Base-by-base conservation (phyloP, 2,797 vertebrate species). In the Macrochelys suwanniensis region DNA sequence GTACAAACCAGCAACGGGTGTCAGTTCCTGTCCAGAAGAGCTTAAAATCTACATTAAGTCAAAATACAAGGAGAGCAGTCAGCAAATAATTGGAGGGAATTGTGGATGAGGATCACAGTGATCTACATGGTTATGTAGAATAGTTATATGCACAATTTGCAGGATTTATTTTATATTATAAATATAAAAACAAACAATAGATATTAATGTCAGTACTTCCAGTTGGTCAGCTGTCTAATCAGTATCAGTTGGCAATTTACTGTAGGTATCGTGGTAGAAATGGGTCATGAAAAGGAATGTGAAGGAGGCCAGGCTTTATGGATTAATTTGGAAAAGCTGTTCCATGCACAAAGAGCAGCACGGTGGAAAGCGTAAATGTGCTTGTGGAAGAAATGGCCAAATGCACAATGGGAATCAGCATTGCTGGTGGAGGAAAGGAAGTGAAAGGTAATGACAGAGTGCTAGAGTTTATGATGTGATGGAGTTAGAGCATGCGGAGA, bases 291-390 rank as follows among this genome's bases (percentile, higher is more conserved):
- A 49, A 12, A 49, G 49, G 49, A 49, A 49, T 49, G 49, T 11
- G 49, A 49, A 49, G 11, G 49, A 85, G 8, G 82, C 21, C 5
- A 68, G 50, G n/a, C 12, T 77, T 77, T 68, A 47, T 42, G 3
- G 3, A 68, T 74, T 4, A 8, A 33, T 37, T 7, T 2, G 3
- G 26, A 17, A 6, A n/a, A 0, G 1, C 37, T 37, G 11, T 92
- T 88, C 85, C 53, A 57, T 77, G 16, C n/a, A 74, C 3, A 16
- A 74, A 45, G 47, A 86, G 61, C 57, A 56, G 80, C 33, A 7
- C 56, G 54, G 21, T 11, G 82, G 71, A 50, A 53, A 56, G 21
- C 8, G 82, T 77, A 50, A 53, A 56, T 37, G 42, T 28, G 2
- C 7, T 61, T 53, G 1, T 11, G 42, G 85, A 74, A 71, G 71